Conservation (phyloP, 2,113 vertebrate genomes). For the Crotophaga sulcirostris region DNA sequence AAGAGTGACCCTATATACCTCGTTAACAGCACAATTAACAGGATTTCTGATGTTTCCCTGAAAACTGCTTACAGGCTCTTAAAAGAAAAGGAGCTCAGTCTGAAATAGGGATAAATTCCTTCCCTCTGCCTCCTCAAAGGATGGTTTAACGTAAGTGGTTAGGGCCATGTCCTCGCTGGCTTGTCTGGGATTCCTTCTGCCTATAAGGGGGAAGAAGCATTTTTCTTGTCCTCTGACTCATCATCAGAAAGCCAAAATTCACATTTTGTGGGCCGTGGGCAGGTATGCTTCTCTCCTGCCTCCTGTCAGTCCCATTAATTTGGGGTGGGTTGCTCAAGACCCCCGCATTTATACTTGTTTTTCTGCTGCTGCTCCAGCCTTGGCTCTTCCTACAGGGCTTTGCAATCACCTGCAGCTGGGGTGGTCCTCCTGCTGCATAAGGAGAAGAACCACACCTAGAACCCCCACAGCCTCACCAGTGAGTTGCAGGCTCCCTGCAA, state of each 20-base stretch:
- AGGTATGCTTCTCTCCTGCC: neutral
- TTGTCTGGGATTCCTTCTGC: accelerated
- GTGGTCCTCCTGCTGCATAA: neutral
- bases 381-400: neutral
- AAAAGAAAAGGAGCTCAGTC: neutral
- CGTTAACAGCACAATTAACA: accelerated
- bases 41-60: neutral
- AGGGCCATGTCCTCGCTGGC: accelerated
- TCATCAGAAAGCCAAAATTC: neutral
- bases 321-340: neutral
- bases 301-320: neutral
- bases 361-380: neutral
- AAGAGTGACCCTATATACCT: neutral
- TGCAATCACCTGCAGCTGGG: accelerated
- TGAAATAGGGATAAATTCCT: neutral
- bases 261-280: accelerated
- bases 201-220: neutral
- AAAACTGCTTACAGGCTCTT: accelerated
- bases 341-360: neutral
- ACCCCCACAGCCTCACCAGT: neutral
- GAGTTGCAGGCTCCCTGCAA: neutral
- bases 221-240: neutral
- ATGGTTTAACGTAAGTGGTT: accelerated
- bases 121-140: neutral
- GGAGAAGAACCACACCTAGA: neutral